phyloP scores from a whole-genome alignment of 2,113 vertebrate genomes.

The Seriola quinqueradiata region DNA sequence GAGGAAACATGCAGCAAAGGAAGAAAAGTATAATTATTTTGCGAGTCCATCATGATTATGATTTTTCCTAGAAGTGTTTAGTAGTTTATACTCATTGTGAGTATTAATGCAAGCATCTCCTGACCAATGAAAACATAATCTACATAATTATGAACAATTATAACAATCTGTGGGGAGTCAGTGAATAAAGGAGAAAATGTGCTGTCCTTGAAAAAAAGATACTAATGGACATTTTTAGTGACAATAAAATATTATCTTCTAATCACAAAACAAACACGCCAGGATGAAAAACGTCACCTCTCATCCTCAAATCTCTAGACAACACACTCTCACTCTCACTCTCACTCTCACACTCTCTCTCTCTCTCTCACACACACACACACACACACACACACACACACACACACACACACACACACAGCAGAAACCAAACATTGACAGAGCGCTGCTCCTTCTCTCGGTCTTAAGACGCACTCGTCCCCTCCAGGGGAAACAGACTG shows the following conservation, averaged over 20 bases:
- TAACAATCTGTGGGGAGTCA: neutral
- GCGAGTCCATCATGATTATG: neutral
- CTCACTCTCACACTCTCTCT: neutral
- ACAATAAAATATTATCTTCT: neutral
- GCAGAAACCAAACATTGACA: constrained; percentile 79
- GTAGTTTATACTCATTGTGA: neutral
- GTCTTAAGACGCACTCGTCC: constrained; percentile 73
- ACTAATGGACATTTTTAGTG: neutral
- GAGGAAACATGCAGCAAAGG: neutral
- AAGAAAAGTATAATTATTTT: neutral
- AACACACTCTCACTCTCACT: neutral
- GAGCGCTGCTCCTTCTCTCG: constrained; percentile 65
- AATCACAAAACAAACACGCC: neutral
- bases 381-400: neutral
- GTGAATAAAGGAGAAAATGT: constrained; percentile 9
- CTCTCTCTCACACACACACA: too few species aligned
- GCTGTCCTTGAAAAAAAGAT: neutral
- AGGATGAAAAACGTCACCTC: neutral
- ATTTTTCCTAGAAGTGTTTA: neutral
- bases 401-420: constrained; percentile 1
- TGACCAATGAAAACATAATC: neutral
- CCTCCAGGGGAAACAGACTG: constrained; percentile 65
- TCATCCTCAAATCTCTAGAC: constrained; percentile 13
- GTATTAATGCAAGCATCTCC: neutral
- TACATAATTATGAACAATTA: neutral